Evolutionary conservation across 2,888 invertebrate genomes (phyloP).

Genomic region (Pachliopta kotzebuea): DNA sequence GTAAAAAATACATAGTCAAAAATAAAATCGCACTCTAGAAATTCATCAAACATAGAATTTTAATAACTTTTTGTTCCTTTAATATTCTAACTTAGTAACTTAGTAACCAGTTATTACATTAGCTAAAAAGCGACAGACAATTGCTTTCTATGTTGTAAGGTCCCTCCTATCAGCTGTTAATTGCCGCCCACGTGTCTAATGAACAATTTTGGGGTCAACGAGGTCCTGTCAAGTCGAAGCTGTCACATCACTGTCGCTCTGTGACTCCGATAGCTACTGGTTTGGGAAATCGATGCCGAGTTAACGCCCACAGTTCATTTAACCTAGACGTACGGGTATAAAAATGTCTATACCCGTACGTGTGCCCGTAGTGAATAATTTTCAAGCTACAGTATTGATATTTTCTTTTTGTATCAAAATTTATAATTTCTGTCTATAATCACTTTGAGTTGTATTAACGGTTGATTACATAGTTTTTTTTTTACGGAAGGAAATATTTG

Average conservation of each 20-base stretch:
- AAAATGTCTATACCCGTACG: too few relatives aligned
- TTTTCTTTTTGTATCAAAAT: too few relatives aligned
- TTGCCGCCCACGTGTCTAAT: conserved; percentile 53
- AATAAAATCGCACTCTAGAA: background rate
- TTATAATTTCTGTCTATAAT: too few relatives aligned
- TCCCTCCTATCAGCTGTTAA: conserved; percentile 61
- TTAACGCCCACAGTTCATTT: conserved; percentile 28
- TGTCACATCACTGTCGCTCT: conserved; percentile 42
- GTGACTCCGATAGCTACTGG: conserved; percentile 40
- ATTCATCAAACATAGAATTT: background rate
- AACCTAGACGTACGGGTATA: background rate
- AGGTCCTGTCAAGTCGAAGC: conserved; percentile 43
- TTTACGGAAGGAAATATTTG: too few relatives aligned
- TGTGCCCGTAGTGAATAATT: too few relatives aligned
- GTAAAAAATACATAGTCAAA: background rate
- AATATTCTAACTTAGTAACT: background rate
- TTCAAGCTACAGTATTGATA: too few relatives aligned
- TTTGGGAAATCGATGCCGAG: conserved; percentile 31
- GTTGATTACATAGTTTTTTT: too few relatives aligned
- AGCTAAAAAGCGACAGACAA: conserved; percentile 41
- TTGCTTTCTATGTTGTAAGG: conserved; percentile 39
- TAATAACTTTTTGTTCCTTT: background rate
- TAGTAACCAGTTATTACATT: conserved; percentile 37
- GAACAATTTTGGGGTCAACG: conserved; percentile 42
- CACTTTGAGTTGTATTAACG: too few relatives aligned